Percentiles rank a stretch among this genome's conserved stretches.
Conservation (phyloP, 2,797 vertebrate species). For the Phoeniculus purpureus region DNA sequence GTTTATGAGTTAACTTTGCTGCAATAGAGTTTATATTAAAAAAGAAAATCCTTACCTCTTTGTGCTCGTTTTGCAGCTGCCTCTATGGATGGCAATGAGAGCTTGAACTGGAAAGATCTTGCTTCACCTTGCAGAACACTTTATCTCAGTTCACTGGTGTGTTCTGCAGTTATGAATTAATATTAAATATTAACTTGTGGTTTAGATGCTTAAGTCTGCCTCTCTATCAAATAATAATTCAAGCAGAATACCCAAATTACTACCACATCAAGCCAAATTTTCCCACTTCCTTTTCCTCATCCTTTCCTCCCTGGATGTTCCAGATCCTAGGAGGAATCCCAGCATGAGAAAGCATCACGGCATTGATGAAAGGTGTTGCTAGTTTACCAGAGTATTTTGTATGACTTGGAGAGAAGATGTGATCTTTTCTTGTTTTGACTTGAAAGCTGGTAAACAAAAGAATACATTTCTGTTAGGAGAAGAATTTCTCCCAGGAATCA, state of each 20-base stretch:
- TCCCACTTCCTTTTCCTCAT: background rate
- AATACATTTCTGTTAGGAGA: background rate
- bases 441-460: background rate
- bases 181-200: background rate
- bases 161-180: background rate
- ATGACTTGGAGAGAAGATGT: background rate
- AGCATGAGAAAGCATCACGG: background rate
- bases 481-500: background rate
- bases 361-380: background rate
- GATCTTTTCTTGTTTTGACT: background rate
- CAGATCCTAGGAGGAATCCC: background rate
- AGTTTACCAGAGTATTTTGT: background rate
- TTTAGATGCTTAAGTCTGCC: background rate
- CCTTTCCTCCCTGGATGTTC: background rate
- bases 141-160: background rate
- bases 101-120: background rate
- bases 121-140: background rate
- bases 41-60: background rate
- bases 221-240: background rate
- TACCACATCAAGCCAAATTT: background rate
- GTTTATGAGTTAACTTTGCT: background rate
- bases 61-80: background rate
- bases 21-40: background rate
- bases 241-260: background rate
- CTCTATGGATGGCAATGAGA: background rate